Conservation (phyloP, 1,140 invertebrate species). For the Steinernema khuongi region DNA sequence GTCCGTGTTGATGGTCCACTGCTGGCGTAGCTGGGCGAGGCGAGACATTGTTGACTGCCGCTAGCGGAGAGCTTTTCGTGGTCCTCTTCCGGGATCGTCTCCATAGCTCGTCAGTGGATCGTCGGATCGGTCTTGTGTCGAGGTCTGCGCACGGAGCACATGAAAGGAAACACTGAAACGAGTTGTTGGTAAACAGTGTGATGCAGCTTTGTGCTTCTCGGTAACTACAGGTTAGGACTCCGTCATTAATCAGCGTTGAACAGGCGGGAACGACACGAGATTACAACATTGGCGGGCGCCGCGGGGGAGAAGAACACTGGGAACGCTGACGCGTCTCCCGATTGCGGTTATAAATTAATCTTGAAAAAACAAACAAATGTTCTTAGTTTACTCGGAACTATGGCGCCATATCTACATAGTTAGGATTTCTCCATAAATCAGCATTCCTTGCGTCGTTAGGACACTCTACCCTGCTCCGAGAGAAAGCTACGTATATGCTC, state of each 20-base stretch:
- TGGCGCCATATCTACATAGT: no score
- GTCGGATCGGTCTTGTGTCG: not conserved
- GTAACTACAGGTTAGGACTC: not conserved
- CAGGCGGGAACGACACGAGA: conserved; percentile 16
- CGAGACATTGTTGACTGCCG: conserved; percentile 11
- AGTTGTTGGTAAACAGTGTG: conserved; percentile 7
- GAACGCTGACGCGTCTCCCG: not conserved
- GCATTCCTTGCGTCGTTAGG: no score
- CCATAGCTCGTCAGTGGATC: conserved; percentile 26
- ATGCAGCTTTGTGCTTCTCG: not conserved
- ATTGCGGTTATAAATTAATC: conserved; percentile 8
- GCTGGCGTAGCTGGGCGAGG: conserved; percentile 3
- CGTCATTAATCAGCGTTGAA: conserved; percentile 1
- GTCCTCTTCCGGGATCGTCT: conserved; percentile 39
- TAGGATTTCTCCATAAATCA: no score
- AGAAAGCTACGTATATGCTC: no score
- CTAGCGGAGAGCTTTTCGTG: conserved; percentile 18
- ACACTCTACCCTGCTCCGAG: no score
- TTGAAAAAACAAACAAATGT: conserved; percentile 9
- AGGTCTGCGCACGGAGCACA: not conserved
- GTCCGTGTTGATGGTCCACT: conserved; percentile 12
- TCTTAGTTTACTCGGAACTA: not conserved
- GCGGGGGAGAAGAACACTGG: not conserved
- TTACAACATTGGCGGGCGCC: not conserved
- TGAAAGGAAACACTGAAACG: not conserved